Conservation (phyloP, 2,888 invertebrate genomes). For the Drosophila mercatorum region DNA sequence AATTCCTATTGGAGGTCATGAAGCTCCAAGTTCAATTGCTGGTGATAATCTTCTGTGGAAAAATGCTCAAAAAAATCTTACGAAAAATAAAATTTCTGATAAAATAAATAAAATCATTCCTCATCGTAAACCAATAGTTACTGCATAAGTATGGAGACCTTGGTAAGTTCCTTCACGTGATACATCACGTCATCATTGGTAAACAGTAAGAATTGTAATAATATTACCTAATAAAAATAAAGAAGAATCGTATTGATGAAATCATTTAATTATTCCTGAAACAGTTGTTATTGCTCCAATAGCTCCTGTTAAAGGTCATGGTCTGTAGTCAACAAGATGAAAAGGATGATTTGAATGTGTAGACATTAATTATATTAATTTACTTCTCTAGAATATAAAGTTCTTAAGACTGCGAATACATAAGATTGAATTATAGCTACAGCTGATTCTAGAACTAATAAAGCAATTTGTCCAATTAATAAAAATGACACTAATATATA, state of each 20-base stretch:
- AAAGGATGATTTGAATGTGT: conserved; percentile 87
- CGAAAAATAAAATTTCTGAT: conserved; percentile 87
- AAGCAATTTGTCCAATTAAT: conserved; percentile 83
- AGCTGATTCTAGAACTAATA: conserved; percentile 86
- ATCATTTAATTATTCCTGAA: conserved; percentile 87
- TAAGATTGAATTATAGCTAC: conserved; percentile 87
- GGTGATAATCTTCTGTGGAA: conserved; percentile 84
- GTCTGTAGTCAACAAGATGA: conserved; percentile 88
- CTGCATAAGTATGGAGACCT: conserved; percentile 87
- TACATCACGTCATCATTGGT: conserved; percentile 88
- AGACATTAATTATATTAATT: conserved; percentile 85
- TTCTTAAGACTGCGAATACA: conserved; percentile 87
- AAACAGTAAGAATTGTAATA: conserved; percentile 78
- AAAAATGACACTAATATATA: neutral
- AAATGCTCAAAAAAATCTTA: conserved; percentile 85
- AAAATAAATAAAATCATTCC: conserved; percentile 87
- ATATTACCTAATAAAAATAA: conserved; percentile 86
- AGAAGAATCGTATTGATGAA: conserved; percentile 86
- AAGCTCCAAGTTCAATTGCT: conserved; percentile 86
- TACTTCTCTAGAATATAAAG: conserved; percentile 89
- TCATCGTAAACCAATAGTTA: conserved; percentile 87
- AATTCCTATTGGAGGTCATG: conserved; percentile 87
- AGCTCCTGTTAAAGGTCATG: conserved; percentile 88
- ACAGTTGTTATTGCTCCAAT: conserved; percentile 87
- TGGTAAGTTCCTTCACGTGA: conserved; percentile 82